Percentiles rank a stretch among this genome's conserved stretches.
Evolutionary conservation across 2,797 vertebrate species (phyloP).

Genomic region (Petrocephalus sullivani): DNA sequence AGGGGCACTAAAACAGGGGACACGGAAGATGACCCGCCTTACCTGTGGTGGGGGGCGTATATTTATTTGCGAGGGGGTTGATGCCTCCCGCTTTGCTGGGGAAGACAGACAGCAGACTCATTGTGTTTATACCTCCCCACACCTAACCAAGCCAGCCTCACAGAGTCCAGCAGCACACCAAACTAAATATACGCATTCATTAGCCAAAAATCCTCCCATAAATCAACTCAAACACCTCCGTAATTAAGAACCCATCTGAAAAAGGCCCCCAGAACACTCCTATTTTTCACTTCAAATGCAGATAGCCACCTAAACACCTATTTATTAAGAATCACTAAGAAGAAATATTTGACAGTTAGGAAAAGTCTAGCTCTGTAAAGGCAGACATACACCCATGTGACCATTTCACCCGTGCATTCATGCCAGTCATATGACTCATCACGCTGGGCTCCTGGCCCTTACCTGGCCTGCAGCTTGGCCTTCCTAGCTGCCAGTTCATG

Average conservation of each 20-base stretch:
- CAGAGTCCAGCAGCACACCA: background rate
- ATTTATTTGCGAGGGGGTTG: conserved; percentile 86
- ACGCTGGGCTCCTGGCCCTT: background rate
- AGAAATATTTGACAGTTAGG: background rate
- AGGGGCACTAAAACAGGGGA: background rate
- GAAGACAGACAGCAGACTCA: background rate
- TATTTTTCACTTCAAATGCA: background rate
- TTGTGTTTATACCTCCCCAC: background rate
- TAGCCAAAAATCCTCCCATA: background rate
- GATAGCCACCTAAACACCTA: background rate
- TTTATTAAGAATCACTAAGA: background rate
- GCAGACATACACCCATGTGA: background rate
- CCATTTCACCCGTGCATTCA: background rate
- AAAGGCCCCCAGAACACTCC: background rate
- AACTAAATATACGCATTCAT: background rate
- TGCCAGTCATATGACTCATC: background rate
- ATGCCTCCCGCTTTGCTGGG: conserved; percentile 86
- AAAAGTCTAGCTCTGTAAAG: background rate
- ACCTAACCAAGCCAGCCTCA: background rate
- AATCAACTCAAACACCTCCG: background rate
- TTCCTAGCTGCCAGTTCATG: conserved; percentile 95
- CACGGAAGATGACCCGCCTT: conserved; percentile 41
- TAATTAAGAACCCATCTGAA: background rate
- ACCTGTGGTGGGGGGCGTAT: conserved; percentile 91
- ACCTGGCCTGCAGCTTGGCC: conserved; percentile 81